Conservation (phyloP, 2,888 invertebrate genomes). For the Tetrapedia diversipes region DNA sequence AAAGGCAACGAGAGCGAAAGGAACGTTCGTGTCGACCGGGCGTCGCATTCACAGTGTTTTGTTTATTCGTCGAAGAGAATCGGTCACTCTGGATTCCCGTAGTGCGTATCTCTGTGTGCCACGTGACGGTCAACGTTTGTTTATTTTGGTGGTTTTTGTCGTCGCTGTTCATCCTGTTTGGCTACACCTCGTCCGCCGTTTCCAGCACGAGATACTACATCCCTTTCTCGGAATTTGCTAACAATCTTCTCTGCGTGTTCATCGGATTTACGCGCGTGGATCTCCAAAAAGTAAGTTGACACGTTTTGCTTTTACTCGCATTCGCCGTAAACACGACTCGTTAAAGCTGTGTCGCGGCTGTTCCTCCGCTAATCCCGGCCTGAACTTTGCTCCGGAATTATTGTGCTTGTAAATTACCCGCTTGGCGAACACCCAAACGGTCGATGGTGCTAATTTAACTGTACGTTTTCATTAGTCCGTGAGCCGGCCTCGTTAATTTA, state of each 20-base stretch:
- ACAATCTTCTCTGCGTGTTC: not conserved
- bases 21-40: conserved; percentile 24
- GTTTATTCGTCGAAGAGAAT: conserved; percentile 36
- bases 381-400: conserved; percentile 43
- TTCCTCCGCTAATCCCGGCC: conserved; percentile 6
- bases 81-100: conserved; percentile 23
- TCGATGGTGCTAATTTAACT: conserved; percentile 57
- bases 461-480: conserved; percentile 54
- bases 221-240: not conserved
- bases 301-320: not conserved
- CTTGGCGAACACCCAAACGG: conserved; percentile 63
- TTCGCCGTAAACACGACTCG: conserved; percentile 4
- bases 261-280: not conserved
- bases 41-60: conserved; percentile 39
- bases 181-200: not conserved
- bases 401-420: conserved; percentile 58
- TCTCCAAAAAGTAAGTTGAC: conserved; percentile 44
- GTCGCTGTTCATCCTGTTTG: conserved; percentile 2
- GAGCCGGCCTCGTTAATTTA: conserved; percentile 52
- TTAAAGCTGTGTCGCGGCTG: conserved; percentile 6
- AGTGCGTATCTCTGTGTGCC: conserved; percentile 57
- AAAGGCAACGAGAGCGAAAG: conserved; percentile 3
- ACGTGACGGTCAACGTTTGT: conserved; percentile 57
- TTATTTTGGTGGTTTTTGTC: conserved; percentile 31
- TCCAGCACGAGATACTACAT: not conserved